These are phyloP conservation scores for Chironomus striatipennis DNA, from an alignment of 1,140 invertebrate genomes.

Conservation along the genomic window DNA sequence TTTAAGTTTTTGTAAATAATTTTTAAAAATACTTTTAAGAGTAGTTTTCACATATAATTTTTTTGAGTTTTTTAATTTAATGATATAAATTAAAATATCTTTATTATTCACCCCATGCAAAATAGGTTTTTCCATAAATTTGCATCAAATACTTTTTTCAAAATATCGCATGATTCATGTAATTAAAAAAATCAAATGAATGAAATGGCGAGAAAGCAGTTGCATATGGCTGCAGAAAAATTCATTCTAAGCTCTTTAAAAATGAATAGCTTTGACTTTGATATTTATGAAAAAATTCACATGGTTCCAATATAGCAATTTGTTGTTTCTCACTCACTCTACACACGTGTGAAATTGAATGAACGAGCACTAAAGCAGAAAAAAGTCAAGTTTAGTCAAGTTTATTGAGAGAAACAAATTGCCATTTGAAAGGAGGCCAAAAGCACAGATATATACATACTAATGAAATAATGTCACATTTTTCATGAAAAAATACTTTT, in stretches of 20 bases:
- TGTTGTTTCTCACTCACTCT: not conserved
- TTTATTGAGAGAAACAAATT: not conserved
- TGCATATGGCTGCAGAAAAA: not conserved
- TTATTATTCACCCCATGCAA: slow-evolving; percentile 46
- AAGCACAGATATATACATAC: not conserved
- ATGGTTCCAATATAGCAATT: slow-evolving; percentile 20
- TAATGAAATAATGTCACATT: slow-evolving; percentile 1
- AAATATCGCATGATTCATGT: too few relatives aligned
- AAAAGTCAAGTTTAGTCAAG: not conserved
- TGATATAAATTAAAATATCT: slow-evolving; percentile 28
- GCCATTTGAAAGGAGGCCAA: slow-evolving; percentile 6
- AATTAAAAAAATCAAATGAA: too few relatives aligned
- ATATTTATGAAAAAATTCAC: slow-evolving; percentile 21
- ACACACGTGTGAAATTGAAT: not conserved
- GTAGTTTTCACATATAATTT: slow-evolving; percentile 27
- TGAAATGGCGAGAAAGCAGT: too few relatives aligned
- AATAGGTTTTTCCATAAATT: slow-evolving; percentile 38
- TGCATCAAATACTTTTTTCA: too few relatives aligned
- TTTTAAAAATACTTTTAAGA: not conserved
- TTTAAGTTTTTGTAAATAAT: not conserved
- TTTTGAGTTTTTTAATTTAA: not conserved
- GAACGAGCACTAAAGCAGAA: not conserved
- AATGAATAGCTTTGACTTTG: not conserved
- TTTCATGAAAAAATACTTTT: too few relatives aligned
- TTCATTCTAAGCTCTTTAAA: not conserved